Evolutionary conservation across 2,113 vertebrate genomes (phyloP).

Genomic region (Ctenodactylus gundi): DNA sequence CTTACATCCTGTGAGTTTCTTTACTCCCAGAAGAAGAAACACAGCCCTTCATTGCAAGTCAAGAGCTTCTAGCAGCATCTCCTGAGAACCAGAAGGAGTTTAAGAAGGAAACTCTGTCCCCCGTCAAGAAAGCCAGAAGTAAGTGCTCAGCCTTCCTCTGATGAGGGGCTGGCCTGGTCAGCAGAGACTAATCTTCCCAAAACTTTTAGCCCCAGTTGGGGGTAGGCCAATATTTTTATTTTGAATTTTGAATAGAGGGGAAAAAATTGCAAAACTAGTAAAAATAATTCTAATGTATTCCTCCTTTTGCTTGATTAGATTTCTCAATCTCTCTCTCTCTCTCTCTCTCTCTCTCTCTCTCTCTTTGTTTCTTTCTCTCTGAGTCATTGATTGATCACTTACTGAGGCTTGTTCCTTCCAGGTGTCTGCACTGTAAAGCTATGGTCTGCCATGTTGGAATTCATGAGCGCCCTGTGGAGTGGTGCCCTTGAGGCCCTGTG

Average conservation of each 20-base stretch:
- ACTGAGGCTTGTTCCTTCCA: neutral
- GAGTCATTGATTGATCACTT: neutral
- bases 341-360: neutral
- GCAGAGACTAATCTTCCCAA: neutral
- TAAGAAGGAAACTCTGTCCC: neutral
- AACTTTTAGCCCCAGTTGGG: neutral
- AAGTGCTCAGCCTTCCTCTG: neutral
- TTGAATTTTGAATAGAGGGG: neutral
- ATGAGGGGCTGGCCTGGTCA: accelerated
- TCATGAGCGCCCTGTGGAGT: neutral
- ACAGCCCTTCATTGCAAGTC: neutral
- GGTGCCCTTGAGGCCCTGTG: too few species aligned
- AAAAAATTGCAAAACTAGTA: neutral
- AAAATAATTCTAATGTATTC: neutral
- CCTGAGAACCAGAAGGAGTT: neutral
- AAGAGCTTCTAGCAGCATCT: neutral
- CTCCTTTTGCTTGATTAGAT: neutral
- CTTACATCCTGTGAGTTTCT: neutral
- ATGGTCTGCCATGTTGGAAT: neutral
- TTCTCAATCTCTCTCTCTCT: neutral
- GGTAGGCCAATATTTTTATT: neutral
- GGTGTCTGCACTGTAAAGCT: neutral
- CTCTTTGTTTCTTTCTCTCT: too few species aligned
- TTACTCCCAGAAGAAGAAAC: neutral
- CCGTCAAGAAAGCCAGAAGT: neutral